phyloP scores from a whole-genome alignment of 2,888 invertebrate species.

The Cheilosia vulpina region DNA sequence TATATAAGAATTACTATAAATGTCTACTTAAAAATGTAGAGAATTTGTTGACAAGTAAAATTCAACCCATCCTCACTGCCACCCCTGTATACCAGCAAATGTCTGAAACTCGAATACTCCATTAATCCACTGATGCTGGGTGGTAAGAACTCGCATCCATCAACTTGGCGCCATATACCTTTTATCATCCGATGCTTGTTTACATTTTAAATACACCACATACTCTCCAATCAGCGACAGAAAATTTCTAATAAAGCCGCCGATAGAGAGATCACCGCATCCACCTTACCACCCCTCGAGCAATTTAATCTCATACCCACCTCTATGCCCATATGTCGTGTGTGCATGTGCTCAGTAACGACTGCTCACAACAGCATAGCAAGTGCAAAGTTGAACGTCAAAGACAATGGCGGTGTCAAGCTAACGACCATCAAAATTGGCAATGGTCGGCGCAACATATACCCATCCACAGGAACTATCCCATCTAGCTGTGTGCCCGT shows the following conservation, averaged over 20 bases:
- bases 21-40: too few species aligned
- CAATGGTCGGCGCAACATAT: conserved; percentile 16
- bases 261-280: conserved; percentile 4
- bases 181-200: neutral
- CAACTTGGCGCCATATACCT: too few species aligned
- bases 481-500: neutral
- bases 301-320: conserved; percentile 22
- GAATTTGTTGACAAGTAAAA: too few species aligned
- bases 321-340: neutral
- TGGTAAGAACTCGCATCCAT: too few species aligned
- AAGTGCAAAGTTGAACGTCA: conserved; percentile 60
- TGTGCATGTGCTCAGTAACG: conserved; percentile 8
- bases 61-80: too few species aligned
- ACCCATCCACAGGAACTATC: neutral
- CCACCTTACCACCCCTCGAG: neutral
- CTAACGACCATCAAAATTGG: conserved; percentile 42
- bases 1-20: too few species aligned
- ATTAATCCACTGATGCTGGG: too few species aligned
- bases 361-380: conserved; percentile 5
- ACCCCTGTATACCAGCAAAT: too few species aligned
- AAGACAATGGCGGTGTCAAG: conserved; percentile 59
- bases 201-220: neutral
- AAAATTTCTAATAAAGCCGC: conserved; percentile 16
- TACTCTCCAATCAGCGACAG: conserved; percentile 8
- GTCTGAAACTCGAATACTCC: too few species aligned